These are phyloP conservation scores for Bos indicus DNA, from an alignment of 2,113 vertebrate genomes.

Conservation along the genomic window DNA sequence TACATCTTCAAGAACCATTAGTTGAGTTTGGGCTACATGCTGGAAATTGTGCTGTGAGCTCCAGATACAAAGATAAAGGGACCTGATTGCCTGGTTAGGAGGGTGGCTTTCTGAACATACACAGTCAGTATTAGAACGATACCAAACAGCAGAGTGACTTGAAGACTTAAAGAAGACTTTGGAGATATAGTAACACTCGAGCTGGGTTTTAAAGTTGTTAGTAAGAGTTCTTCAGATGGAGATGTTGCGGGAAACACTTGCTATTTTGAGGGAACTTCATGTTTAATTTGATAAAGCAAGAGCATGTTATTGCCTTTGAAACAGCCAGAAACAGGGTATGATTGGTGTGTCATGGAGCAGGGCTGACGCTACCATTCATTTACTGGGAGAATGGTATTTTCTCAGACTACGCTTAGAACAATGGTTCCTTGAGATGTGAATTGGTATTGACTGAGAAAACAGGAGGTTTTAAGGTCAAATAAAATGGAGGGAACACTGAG, in stretches of 20 bases:
- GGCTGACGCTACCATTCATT: not conserved
- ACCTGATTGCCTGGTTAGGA: no score
- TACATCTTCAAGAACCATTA: not conserved
- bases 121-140: not conserved
- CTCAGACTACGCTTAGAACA: not conserved
- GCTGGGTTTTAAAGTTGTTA: not conserved
- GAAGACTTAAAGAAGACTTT: not conserved
- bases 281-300: not conserved
- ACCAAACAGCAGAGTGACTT: fast-evolving
- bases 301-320: not conserved
- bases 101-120: not conserved
- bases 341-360: no score
- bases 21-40: not conserved
- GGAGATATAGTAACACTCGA: not conserved
- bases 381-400: not conserved
- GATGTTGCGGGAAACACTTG: not conserved
- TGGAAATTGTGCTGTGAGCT: not conserved
- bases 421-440: not conserved
- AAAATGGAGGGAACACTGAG: not conserved
- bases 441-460: not conserved
- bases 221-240: not conserved
- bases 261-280: not conserved
- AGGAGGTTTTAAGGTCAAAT: not conserved
- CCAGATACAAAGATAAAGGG: not conserved
- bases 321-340: not conserved